phyloP scores from a whole-genome alignment of 1,140 invertebrate species.

The Lucilia cuprina region DNA sequence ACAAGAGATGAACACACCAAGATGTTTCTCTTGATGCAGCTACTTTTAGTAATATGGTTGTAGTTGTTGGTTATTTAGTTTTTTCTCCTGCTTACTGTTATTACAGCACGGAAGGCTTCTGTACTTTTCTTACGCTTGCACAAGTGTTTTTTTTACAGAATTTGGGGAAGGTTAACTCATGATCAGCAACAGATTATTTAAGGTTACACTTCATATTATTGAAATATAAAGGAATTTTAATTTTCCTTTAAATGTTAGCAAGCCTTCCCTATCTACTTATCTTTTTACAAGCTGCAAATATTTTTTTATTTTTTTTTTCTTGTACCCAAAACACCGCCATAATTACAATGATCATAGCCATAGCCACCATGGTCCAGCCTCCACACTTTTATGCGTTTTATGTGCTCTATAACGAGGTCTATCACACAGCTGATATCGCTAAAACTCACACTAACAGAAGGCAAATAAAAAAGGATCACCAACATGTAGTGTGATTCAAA shows the following conservation, averaged over 20 bases:
- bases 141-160: background rate
- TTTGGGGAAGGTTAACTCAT: background rate
- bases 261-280: constrained; percentile 12
- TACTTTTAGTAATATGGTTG: background rate
- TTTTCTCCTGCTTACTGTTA: constrained; percentile 16
- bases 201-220: too few relatives aligned
- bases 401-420: constrained; percentile 31
- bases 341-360: constrained; percentile 31
- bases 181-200: too few relatives aligned
- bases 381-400: constrained; percentile 33
- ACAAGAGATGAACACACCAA: constrained; percentile 16
- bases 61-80: background rate
- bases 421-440: constrained; percentile 20
- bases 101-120: constrained; percentile 9
- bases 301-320: background rate
- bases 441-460: background rate
- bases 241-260: too few relatives aligned
- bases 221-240: too few relatives aligned
- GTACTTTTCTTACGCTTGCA: background rate
- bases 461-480: background rate
- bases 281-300: constrained; percentile 24
- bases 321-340: constrained; percentile 28
- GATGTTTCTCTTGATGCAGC: background rate
- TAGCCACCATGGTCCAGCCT: constrained; percentile 27
- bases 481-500: too few relatives aligned